These are phyloP conservation scores for Ascidia mentula DNA, from an alignment of 23 tunicate species.

Conservation along the genomic window DNA sequence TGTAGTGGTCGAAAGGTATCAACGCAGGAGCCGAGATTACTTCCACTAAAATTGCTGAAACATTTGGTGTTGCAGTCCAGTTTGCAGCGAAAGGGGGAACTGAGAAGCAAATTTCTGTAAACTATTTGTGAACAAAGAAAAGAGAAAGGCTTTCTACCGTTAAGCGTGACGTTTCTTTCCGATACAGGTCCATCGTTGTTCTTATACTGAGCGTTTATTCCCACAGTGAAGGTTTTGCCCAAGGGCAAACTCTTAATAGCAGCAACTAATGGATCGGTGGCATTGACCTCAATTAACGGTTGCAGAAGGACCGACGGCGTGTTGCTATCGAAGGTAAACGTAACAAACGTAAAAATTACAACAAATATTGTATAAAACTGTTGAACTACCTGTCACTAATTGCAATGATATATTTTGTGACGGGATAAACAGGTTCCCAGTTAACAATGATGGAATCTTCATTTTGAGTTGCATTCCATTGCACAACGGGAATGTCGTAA, in stretches of 20 bases:
- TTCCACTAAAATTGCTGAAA: neutral
- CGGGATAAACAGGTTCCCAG: constrained; percentile 19
- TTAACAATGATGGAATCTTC: neutral
- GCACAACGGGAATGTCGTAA: neutral
- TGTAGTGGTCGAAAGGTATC: neutral
- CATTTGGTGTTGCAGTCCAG: constrained; percentile 27
- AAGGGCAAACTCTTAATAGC: neutral
- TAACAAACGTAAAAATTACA: neutral
- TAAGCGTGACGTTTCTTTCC: neutral
- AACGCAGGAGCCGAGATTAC: neutral
- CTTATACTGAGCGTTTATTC: neutral
- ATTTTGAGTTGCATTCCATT: neutral
- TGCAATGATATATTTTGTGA: constrained; percentile 9
- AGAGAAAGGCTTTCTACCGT: neutral
- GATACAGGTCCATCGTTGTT: constrained; percentile 2
- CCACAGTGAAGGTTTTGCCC: neutral
- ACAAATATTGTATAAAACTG: neutral
- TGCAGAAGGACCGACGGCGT: neutral
- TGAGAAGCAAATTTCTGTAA: neutral
- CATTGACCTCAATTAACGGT: neutral
- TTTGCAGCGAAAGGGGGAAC: neutral
- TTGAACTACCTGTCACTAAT: constrained; percentile 10
- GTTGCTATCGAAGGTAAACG: neutral
- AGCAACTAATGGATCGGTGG: neutral
- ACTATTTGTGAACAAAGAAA: neutral